A percentile compares a stretch with the other conserved stretches of the same genome.
These are phyloP conservation scores for Cataglyphis hispanica DNA, from an alignment of 1,140 invertebrate species.

Conservation along the genomic window DNA sequence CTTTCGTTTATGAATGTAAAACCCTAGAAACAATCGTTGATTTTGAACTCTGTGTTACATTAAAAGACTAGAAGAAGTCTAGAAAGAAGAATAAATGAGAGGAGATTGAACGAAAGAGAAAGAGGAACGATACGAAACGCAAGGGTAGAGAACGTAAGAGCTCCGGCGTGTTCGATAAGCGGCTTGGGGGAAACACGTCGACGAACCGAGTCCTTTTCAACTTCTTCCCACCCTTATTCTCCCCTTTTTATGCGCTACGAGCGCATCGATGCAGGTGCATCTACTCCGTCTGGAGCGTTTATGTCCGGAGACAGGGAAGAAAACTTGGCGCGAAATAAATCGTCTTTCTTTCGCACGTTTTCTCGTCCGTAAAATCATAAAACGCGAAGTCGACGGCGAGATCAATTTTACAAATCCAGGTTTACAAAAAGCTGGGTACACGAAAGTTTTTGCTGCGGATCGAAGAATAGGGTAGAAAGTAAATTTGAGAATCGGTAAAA, in stretches of 20 bases:
- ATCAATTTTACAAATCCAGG: slow-evolving; percentile 75
- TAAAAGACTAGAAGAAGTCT: neutral
- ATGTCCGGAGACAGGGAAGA: slow-evolving; percentile 26
- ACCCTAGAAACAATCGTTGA: slow-evolving; percentile 36
- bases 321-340: slow-evolving; percentile 71
- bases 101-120: neutral
- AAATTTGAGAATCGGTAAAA: neutral
- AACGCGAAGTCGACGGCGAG: slow-evolving; percentile 68
- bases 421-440: slow-evolving; percentile 64
- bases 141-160: slow-evolving; percentile 43
- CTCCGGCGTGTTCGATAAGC: slow-evolving; percentile 37
- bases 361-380: slow-evolving; percentile 65
- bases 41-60: slow-evolving; percentile 37
- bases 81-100: slow-evolving; percentile 15
- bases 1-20: slow-evolving; percentile 12
- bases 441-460: slow-evolving; percentile 14
- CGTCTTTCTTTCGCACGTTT: slow-evolving; percentile 60
- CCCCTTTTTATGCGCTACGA: slow-evolving; percentile 47
- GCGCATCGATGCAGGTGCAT: slow-evolving; percentile 40
- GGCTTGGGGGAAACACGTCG: slow-evolving; percentile 60
- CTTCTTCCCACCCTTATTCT: slow-evolving; percentile 32
- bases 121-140: neutral
- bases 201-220: slow-evolving; percentile 39
- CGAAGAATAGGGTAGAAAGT: slow-evolving; percentile 31
- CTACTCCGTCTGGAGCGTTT: slow-evolving; percentile 31